phyloP scores from a whole-genome alignment of 23 tunicate species.

The Styela plicata region DNA sequence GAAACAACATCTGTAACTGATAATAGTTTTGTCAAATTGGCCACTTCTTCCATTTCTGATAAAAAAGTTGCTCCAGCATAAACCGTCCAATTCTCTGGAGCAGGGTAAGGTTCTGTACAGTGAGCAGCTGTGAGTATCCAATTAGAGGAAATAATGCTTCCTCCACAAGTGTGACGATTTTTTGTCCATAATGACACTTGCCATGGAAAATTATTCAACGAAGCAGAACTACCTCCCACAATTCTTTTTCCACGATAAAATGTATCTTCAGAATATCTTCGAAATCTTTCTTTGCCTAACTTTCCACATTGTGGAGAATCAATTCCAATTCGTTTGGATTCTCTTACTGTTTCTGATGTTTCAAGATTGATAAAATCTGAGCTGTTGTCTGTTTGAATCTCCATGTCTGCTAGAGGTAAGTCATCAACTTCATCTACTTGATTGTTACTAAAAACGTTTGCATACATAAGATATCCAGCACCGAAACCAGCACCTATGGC shows the following conservation, averaged over 20 bases:
- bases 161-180: slow-evolving; percentile 71
- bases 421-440: background rate
- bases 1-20: slow-evolving; percentile 39
- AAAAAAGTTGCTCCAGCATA: slow-evolving; percentile 49
- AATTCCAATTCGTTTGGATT: background rate
- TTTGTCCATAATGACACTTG: slow-evolving; percentile 63
- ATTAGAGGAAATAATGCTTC: slow-evolving; percentile 75
- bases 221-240: background rate
- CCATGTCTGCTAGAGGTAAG: background rate
- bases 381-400: background rate
- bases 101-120: slow-evolving; percentile 56
- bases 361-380: background rate
- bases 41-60: slow-evolving; percentile 18
- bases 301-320: slow-evolving; percentile 6
- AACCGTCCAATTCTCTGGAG: slow-evolving; percentile 57
- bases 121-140: slow-evolving; percentile 91
- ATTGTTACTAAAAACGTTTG: background rate
- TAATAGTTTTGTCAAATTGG: slow-evolving; percentile 27
- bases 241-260: slow-evolving; percentile 1
- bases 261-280: background rate
- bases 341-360: background rate
- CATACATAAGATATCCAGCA: background rate
- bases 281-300: background rate
- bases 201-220: slow-evolving; percentile 13
- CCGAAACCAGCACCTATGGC: background rate